Percentiles rank a stretch among this genome's conserved stretches.
These are phyloP conservation scores for Elephantulus edwardii DNA, from an alignment of 2,113 vertebrate species.

Conservation along the genomic window DNA sequence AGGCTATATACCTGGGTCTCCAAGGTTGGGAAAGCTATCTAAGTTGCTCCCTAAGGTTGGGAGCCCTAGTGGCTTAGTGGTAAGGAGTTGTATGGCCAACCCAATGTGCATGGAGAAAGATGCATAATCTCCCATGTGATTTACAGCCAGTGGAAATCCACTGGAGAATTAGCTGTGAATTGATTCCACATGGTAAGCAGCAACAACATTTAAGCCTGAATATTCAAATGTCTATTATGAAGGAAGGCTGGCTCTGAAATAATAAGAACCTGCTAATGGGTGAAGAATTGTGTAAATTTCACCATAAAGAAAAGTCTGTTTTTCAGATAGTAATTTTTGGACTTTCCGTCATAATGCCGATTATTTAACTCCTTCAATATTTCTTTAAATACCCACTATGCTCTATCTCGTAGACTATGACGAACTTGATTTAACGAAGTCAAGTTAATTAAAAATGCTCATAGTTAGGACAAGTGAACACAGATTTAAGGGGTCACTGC, in stretches of 20 bases:
- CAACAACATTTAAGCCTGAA: no score
- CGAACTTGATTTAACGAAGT: neutral
- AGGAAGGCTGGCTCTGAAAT: rapidly evolving
- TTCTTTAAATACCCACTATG: neutral
- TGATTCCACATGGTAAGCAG: no score
- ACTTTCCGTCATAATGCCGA: neutral
- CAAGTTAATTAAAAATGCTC: neutral
- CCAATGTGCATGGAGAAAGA: no score
- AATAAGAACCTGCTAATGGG: neutral
- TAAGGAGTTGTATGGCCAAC: no score
- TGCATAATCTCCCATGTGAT: no score
- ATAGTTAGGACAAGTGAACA: neutral
- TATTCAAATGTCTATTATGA: neutral
- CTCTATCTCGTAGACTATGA: neutral
- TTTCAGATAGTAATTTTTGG: neutral
- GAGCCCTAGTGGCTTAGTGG: no score
- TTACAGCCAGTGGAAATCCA: no score
- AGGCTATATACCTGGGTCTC: neutral
- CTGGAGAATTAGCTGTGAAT: no score
- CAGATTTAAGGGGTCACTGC: neutral
- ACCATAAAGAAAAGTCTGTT: neutral
- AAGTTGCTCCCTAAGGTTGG: no score
- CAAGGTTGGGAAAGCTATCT: neutral
- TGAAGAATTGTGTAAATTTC: neutral
- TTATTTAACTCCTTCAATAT: neutral